Evolutionary conservation across 2,113 vertebrate genomes (phyloP).

Genomic region (Jaculus jaculus): DNA sequence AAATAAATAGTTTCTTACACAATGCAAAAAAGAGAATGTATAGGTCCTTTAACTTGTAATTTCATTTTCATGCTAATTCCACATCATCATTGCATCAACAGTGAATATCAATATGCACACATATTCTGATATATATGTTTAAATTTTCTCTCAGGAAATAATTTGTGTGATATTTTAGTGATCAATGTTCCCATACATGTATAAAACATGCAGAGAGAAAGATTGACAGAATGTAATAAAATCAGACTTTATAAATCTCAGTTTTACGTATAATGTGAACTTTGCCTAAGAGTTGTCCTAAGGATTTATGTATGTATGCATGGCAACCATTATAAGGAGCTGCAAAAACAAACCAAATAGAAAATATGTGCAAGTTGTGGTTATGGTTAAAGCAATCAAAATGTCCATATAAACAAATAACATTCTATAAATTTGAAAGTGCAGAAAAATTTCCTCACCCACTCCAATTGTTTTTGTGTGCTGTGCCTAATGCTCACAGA

Average conservation of each 20-base stretch:
- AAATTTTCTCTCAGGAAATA: conserved; percentile 8
- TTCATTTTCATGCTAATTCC: background rate
- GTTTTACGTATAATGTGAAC: background rate
- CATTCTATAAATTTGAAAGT: conserved; percentile 60
- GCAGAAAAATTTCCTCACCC: conserved; percentile 68
- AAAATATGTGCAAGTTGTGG: background rate
- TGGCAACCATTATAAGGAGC: background rate
- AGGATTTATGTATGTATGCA: background rate
- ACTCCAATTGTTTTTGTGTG: conserved; percentile 66
- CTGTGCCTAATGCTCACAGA: conserved; percentile 68
- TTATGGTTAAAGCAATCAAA: conserved; percentile 35
- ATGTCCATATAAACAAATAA: background rate
- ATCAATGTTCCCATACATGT: background rate
- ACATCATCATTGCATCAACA: background rate
- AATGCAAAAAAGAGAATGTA: background rate
- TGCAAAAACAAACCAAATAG: conserved; percentile 1
- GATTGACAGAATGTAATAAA: conserved; percentile 32
- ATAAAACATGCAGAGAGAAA: background rate
- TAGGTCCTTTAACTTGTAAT: background rate
- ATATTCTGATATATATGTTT: background rate
- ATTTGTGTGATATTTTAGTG: background rate
- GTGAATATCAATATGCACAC: background rate
- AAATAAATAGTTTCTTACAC: background rate
- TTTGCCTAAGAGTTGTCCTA: background rate
- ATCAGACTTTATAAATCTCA: background rate